phyloP scores from a whole-genome alignment of 2,113 vertebrate species.

The Hylia prasina region DNA sequence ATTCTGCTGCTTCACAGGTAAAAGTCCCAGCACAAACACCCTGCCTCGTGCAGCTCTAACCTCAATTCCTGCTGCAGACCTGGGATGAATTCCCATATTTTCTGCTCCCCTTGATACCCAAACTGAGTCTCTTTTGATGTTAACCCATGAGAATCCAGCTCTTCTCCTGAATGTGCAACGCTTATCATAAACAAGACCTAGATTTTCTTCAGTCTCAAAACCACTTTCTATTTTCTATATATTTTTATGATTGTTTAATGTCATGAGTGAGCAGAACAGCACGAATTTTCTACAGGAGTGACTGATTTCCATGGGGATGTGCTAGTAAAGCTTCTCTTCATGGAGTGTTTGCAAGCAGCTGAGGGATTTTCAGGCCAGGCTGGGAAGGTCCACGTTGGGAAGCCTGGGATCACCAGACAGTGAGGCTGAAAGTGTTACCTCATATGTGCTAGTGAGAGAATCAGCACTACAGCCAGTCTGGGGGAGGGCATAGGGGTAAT shows the following conservation, averaged over 20 bases:
- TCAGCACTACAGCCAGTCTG: background rate
- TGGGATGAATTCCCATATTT: background rate
- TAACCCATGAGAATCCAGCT: background rate
- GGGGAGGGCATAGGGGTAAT: background rate
- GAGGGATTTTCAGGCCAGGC: background rate
- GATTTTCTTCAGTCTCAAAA: background rate
- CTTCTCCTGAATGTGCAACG: background rate
- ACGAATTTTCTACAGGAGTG: accelerated
- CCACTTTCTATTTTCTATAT: background rate
- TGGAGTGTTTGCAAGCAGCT: background rate
- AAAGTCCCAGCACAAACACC: background rate
- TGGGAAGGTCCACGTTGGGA: background rate
- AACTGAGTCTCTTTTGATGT: background rate
- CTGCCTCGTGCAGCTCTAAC: background rate
- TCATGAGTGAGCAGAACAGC: background rate
- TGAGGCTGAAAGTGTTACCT: background rate
- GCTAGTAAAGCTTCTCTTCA: background rate
- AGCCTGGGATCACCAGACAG: background rate
- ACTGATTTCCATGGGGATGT: background rate
- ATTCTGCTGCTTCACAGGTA: slow-evolving; percentile 60
- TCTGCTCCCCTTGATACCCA: background rate
- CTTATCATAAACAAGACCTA: background rate
- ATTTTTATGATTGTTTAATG: background rate
- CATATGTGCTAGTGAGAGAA: background rate
- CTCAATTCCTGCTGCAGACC: background rate